Base-by-base conservation (phyloP, 2,888 invertebrate species). In the Cephus runcator region DNA sequence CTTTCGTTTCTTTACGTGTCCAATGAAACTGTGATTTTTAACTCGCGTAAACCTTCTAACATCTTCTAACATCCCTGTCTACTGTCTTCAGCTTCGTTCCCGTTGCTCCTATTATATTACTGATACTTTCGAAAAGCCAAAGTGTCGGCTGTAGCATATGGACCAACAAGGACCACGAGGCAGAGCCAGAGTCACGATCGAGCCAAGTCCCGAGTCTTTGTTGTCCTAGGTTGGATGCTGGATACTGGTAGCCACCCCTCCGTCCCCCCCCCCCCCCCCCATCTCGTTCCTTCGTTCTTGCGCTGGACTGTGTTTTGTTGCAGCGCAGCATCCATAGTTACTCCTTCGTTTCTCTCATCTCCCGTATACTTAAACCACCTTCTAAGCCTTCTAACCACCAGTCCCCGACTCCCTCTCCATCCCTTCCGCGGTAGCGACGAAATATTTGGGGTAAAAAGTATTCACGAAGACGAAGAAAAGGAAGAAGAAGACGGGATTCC, bases 221-320 rank as follows among this genome's bases (percentile, higher is more conserved):
- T 86, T 86, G 85, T 85, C 83, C 85, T 87, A 87, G 84, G 81
- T 83, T 81, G 82, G 78, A 81, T 80, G 79, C 69, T 40, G 40
- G 40, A 15, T 40, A 40, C 40, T 40, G 40, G 40, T 40, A 40
- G 15, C 40, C 15, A 12, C 36, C 36, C 12, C 36, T 12, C 36
- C 36, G 11, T 4, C 12, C 81, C 82, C 80, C 12, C 12, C 3
- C n/a, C n/a, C n/a, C n/a, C n/a, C n/a, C 15, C 40, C 40, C 15
- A 1, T 6, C 83, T 79, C 81, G 81, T 76, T 77, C 79, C 82
- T 81, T 6, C 40, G 40, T 81, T 85, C 84, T 80, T 78, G 71
- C 83, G 71, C 83, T 85, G 83, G 85, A 85, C 83, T 82, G 83
- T 85, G 84, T 86, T 87, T 87, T 86, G 85, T 87, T 87, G 83